Evolutionary conservation across 2,888 invertebrate genomes (phyloP).

Genomic region (Archips xylosteana): DNA sequence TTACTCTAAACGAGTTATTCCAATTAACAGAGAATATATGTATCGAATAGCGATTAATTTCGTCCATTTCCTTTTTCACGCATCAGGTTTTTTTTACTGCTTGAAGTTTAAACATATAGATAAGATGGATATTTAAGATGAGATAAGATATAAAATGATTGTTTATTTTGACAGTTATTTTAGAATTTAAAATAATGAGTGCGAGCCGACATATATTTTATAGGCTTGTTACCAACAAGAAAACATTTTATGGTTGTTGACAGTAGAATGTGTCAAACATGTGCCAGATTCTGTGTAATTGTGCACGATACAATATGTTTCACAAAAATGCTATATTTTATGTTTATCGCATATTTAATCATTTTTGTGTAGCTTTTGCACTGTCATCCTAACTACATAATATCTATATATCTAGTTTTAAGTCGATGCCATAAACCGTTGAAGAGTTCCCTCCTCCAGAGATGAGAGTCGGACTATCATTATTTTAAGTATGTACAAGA

Average conservation of each 20-base stretch:
- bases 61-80: slow-evolving; percentile 28
- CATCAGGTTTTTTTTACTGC: slow-evolving; percentile 17
- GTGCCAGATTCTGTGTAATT: too few relatives aligned
- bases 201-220: slow-evolving; percentile 1
- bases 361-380: too few relatives aligned
- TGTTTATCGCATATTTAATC: too few relatives aligned
- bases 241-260: slow-evolving; percentile 4
- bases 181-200: slow-evolving; percentile 8
- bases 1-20: slow-evolving; percentile 9
- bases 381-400: too few relatives aligned
- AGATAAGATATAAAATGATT: slow-evolving; percentile 9
- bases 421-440: too few relatives aligned
- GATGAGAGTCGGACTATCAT: too few relatives aligned
- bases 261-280: neutral
- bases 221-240: neutral
- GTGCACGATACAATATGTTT: too few relatives aligned
- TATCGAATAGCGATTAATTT: slow-evolving; percentile 24
- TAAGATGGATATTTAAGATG: slow-evolving; percentile 28
- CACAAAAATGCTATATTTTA: too few relatives aligned
- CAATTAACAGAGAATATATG: slow-evolving; percentile 23
- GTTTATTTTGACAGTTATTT: slow-evolving; percentile 16
- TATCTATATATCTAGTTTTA: too few relatives aligned
- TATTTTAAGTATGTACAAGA: too few relatives aligned
- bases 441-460: too few relatives aligned
- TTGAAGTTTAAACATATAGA: slow-evolving; percentile 27